phyloP scores from a whole-genome alignment of 2,113 vertebrate genomes.

The Acinonyx jubatus region DNA sequence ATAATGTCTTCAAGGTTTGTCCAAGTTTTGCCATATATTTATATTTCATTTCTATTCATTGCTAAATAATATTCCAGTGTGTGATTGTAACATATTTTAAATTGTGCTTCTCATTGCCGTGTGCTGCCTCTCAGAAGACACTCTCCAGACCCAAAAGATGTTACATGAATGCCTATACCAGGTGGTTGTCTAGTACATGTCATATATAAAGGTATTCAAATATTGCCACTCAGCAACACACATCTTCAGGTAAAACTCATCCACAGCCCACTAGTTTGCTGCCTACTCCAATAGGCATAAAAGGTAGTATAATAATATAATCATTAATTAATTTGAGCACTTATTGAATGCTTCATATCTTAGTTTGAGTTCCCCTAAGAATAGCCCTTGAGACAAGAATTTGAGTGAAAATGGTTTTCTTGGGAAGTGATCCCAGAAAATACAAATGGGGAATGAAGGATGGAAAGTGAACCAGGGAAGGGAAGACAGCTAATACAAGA shows the following conservation, averaged over 20 bases:
- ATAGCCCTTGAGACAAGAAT: slow-evolving; percentile 35
- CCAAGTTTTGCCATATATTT: not conserved
- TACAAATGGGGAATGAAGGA: not conserved
- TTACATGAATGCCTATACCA: not conserved
- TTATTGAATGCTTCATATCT: slow-evolving; percentile 9
- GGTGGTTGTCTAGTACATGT: not conserved
- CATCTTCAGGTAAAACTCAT: slow-evolving; percentile 46
- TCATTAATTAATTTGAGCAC: slow-evolving; percentile 46
- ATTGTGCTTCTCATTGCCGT: not conserved
- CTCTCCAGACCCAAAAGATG: not conserved
- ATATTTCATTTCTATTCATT: not conserved
- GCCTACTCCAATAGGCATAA: not conserved
- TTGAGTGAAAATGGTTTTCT: slow-evolving; percentile 44
- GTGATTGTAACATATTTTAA: not conserved
- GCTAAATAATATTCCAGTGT: not conserved
- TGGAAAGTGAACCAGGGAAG: slow-evolving; percentile 17
- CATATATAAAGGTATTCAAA: slow-evolving; percentile 13
- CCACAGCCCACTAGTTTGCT: not conserved
- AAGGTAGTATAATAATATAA: slow-evolving; percentile 47
- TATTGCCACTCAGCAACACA: not conserved
- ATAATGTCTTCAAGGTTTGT: not conserved
- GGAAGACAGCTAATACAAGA: slow-evolving; percentile 25
- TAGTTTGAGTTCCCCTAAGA: slow-evolving; percentile 24
- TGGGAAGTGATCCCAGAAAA: not conserved
- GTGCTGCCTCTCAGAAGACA: not conserved